Conservation (phyloP, 2,797 vertebrate species). For the Cossypha polioptera region DNA sequence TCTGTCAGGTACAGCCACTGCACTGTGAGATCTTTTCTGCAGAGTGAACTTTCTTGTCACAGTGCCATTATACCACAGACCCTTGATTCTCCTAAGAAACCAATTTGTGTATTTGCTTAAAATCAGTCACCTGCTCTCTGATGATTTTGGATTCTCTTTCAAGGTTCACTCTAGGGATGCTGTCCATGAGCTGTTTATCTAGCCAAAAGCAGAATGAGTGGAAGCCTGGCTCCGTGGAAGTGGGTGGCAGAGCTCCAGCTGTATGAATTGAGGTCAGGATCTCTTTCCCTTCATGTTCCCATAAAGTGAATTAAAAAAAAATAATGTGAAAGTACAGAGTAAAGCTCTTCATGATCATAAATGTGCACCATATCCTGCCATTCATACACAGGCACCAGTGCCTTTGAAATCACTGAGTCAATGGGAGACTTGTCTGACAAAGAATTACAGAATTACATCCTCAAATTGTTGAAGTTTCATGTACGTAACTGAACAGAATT, state of each 20-base stretch:
- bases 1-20: background rate
- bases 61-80: background rate
- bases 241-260: slow-evolving; percentile 9
- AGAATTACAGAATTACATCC: slow-evolving; percentile 55
- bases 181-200: background rate
- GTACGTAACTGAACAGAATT: slow-evolving; percentile 34
- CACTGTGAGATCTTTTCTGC: background rate
- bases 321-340: slow-evolving; percentile 22
- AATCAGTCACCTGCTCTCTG: background rate
- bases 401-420: slow-evolving; percentile 59
- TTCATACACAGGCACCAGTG: slow-evolving; percentile 34
- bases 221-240: accelerated
- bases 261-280: background rate
- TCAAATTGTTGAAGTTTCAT: slow-evolving; percentile 60
- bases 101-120: background rate
- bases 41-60: background rate
- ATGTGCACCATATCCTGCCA: slow-evolving; percentile 61
- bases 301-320: slow-evolving; percentile 11
- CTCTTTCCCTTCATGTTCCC: slow-evolving; percentile 24
- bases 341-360: slow-evolving; percentile 15
- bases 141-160: background rate
- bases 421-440: slow-evolving; percentile 29
- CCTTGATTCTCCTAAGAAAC: background rate
- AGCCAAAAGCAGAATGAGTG: background rate
- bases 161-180: background rate